Evolutionary conservation across 2,797 vertebrate species (phyloP).

Genomic region (Columba guinea): DNA sequence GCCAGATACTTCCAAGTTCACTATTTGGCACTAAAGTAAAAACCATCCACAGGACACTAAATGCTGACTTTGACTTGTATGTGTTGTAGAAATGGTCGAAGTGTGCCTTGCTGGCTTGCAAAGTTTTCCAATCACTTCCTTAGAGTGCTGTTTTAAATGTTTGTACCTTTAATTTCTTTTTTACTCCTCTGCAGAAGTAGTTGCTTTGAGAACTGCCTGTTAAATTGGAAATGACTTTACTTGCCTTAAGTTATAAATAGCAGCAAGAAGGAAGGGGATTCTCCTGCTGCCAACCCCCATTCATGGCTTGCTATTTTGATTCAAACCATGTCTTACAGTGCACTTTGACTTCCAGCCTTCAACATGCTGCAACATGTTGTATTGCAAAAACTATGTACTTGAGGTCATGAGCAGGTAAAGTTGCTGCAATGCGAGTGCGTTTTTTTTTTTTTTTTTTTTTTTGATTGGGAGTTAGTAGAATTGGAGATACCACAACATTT

Average conservation of each 20-base stretch:
- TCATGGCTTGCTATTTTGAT: conserved; percentile 29
- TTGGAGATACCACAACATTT: background rate
- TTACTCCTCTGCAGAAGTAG: background rate
- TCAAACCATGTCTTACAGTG: background rate
- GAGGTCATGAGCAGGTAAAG: background rate
- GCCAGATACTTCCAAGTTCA: background rate
- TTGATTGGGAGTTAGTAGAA: too few species aligned
- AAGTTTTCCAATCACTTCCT: background rate
- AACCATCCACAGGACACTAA: background rate
- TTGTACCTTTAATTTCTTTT: background rate
- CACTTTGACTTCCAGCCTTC: background rate
- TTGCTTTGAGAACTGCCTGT: background rate
- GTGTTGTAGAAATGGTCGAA: background rate
- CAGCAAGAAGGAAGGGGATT: background rate
- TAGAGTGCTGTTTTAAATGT: background rate
- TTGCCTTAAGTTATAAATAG: conserved; percentile 25
- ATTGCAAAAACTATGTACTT: background rate
- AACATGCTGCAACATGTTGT: background rate
- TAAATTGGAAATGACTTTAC: background rate
- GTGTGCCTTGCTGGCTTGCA: background rate
- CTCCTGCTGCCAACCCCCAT: background rate
- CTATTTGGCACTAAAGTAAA: background rate
- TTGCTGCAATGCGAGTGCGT: background rate
- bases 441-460: too few species aligned
- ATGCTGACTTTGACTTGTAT: background rate